Conservation (phyloP, 2,888 invertebrate genomes). For the Himalopsyche kuldschensis region DNA sequence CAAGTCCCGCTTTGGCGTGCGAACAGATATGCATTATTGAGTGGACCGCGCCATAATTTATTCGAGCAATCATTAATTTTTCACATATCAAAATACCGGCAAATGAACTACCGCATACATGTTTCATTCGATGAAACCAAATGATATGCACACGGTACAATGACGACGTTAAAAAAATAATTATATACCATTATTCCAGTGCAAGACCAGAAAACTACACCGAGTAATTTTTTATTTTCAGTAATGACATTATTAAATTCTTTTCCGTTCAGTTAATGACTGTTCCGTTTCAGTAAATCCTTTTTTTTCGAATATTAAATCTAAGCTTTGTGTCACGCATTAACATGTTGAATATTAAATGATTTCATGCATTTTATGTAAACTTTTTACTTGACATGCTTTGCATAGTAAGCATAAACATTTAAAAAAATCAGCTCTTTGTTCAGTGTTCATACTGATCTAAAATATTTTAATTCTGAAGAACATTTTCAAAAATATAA, state of each 20-base stretch:
- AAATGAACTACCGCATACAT: neutral
- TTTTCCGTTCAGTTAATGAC: neutral
- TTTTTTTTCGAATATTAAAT: neutral
- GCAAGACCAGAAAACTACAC: neutral
- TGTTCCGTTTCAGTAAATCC: neutral
- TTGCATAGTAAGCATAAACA: neutral
- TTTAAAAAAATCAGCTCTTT: neutral
- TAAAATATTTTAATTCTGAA: neutral
- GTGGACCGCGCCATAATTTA: constrained; percentile 5
- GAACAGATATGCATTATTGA: constrained; percentile 20
- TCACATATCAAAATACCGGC: neutral
- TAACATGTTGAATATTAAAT: neutral
- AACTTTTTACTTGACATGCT: neutral
- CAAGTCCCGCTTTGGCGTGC: neutral
- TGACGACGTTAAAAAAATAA: neutral
- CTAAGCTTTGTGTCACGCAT: neutral
- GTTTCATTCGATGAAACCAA: neutral
- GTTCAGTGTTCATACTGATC: neutral
- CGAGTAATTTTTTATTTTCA: neutral
- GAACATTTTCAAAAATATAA: neutral
- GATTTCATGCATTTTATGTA: neutral
- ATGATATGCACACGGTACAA: neutral
- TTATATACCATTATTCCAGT: neutral
- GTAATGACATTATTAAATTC: neutral
- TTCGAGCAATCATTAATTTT: constrained; percentile 22